Percentiles rank a stretch among this genome's conserved stretches.
Evolutionary conservation across 2,113 vertebrate species (phyloP).

Genomic region (Actinemys pallida): DNA sequence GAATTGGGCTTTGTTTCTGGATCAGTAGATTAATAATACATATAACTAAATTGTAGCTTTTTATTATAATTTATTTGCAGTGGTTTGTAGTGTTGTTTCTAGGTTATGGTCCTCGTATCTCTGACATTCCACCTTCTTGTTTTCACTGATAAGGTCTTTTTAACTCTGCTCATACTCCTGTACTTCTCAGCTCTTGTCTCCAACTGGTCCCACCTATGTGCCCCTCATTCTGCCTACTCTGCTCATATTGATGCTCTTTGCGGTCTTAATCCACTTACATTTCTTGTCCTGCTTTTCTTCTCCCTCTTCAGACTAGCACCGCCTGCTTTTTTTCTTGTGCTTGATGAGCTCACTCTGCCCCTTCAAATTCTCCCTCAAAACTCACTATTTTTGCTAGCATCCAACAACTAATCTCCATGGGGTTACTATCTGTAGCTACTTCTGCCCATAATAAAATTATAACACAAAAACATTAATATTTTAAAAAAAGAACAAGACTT

Average conservation of each 20-base stretch:
- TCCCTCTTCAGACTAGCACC: background rate
- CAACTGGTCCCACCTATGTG: background rate
- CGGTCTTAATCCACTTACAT: background rate
- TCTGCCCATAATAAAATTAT: background rate
- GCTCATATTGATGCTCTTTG: fast-evolving
- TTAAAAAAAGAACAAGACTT: background rate
- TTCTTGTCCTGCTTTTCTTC: background rate
- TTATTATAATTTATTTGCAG: background rate
- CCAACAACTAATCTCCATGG: background rate
- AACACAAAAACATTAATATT: background rate
- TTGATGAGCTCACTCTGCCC: background rate
- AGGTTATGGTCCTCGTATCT: background rate
- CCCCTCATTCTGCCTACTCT: background rate
- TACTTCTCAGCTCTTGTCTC: background rate
- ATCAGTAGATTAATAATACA: background rate
- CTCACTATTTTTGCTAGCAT: background rate
- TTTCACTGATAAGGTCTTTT: background rate
- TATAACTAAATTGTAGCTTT: background rate
- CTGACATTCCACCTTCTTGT: background rate
- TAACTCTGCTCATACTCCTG: background rate
- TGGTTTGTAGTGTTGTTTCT: background rate
- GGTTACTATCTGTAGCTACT: background rate
- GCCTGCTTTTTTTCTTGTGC: background rate
- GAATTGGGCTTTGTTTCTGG: background rate
- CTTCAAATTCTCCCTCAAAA: background rate